Evolutionary conservation across 2,113 vertebrate genomes (phyloP), one percentile per base, ranked within the genome.

Genomic region (Cheirogaleus medius): DNA sequence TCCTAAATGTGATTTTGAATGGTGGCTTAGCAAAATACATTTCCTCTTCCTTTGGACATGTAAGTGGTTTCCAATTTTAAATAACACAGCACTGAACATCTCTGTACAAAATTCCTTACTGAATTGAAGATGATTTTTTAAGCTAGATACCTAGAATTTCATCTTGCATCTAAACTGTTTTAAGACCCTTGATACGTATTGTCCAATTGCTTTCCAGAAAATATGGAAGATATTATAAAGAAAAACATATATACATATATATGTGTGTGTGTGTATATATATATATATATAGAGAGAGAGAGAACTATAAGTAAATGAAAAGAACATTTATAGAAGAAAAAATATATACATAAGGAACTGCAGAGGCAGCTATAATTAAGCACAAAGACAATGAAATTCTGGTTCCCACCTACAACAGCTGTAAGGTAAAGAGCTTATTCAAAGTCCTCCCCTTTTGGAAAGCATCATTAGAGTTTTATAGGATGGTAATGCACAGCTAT

Each of bases 31-130:
- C 63, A 93, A 58, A 87, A 54, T 83, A 34, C 37, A 15, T 21
- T 66, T 63, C 63, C 18, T 73, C 8, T 29, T 94, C 21, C 92
- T 69, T 47, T n/a, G 18, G 32, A 58, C 20, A 29, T 84, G 27
- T 56, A 82, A 60, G 11, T 81, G 71, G 37, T 49, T 96, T 83
- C n/a, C 18, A 39, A 6, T 84, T 81, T 96, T 84, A 95, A 97
- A 42, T 68, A 88, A 71, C 37, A 74, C 21, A 44, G 27, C 44
- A 49, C 60, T 20, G 73, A 87, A 83, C 71, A 80, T 93, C 64
- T 87, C 37, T 87, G 7, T 90, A 34, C 18, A 78, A n/a, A 97
- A 94, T 60, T 86, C 29, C 68, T 71, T 85, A 27, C 80, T 93
- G 87, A 91, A 68, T 34, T 82, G 56, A 34, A 84, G 63, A 47